Base-by-base conservation (phyloP, 2,797 vertebrate species). In the Gymnocypris eckloni region DNA sequence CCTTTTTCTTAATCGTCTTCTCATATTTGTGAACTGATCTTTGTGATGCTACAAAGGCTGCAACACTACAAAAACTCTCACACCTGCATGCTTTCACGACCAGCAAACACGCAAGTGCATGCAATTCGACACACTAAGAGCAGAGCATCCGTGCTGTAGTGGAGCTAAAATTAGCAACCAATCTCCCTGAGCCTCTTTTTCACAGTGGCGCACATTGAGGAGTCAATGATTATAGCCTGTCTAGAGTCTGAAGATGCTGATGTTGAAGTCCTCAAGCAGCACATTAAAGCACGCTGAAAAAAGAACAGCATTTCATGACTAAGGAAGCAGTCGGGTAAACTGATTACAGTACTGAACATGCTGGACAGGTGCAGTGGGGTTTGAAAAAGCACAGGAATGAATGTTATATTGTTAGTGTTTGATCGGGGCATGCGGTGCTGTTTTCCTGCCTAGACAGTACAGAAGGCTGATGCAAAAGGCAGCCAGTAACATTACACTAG, bases 201-300 rank as follows among this genome's bases (percentile, higher is more conserved):
- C 45, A 59, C 83, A 70, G 61, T 77, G 48, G 75, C 7, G 10
- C 64, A 78, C 50, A 70, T 37, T 79, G 75, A 84, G 56, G 83
- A 84, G 64, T 84, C 64, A 84, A 84, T 84, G 75, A 84, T 84
- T 84, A 84, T 39, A 84, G 75, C 75, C 83, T 84, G 83, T 79
- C 83, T 84, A 77, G 45, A 77, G 73, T 25, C 82, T 76, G 72
- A 84, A 84, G 83, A 84, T 84, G 83, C 83, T 84, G 83, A 84
- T 50, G 83, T 70, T 43, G 61, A 84, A 56, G 75, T 84, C 75
- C 48, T 84, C 75, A 56, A 41, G 73, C 33, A 3, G 33, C 16
- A 52, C 83, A 84, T 84, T 84, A 84, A 67, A 77, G 41, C 6
- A 33, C 2, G 3, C 25, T 52, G 82, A 39, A 82, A 73, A 82